These are phyloP conservation scores for Eptatretus burgeri DNA, from an alignment of 2,113 vertebrate genomes.

Conservation along the genomic window DNA sequence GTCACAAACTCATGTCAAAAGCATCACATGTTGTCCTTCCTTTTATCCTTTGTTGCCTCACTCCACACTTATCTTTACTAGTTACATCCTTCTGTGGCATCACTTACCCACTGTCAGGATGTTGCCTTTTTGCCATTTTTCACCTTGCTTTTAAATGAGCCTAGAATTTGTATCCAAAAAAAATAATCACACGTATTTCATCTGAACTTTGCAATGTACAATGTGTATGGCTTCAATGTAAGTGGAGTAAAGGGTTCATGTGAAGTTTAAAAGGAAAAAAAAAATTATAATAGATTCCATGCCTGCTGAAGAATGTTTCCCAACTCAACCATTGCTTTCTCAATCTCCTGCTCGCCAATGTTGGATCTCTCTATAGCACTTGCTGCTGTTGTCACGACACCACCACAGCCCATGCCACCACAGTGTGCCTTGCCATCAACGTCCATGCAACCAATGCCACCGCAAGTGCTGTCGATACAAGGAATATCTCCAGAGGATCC, in stretches of 20 bases:
- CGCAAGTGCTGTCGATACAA: slow-evolving; percentile 29
- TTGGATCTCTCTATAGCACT: slow-evolving; percentile 34
- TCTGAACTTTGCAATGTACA: background rate
- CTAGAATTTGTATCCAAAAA: background rate
- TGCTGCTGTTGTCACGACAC: slow-evolving; percentile 28
- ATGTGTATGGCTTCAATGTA: background rate
- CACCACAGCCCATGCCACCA: slow-evolving; percentile 39
- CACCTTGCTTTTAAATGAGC: background rate
- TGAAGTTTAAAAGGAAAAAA: background rate
- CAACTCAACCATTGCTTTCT: slow-evolving; percentile 48
- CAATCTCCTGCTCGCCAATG: slow-evolving; percentile 49
- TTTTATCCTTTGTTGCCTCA: too few relatives aligned
- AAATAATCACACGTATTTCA: background rate
- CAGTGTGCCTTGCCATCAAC: slow-evolving; percentile 30
- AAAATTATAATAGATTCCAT: slow-evolving; percentile 11
- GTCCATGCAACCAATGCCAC: slow-evolving; percentile 35
- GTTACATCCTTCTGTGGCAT: too few relatives aligned
- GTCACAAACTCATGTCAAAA: too few relatives aligned
- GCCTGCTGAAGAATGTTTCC: slow-evolving; percentile 76
- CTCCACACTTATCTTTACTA: too few relatives aligned
- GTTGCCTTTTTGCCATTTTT: background rate
- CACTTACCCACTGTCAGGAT: too few relatives aligned
- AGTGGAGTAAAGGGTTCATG: background rate
- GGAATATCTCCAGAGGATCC: slow-evolving; percentile 29
- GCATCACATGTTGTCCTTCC: too few relatives aligned